Conservation (phyloP, 2,113 vertebrate species). For the Oplegnathus fasciatus region DNA sequence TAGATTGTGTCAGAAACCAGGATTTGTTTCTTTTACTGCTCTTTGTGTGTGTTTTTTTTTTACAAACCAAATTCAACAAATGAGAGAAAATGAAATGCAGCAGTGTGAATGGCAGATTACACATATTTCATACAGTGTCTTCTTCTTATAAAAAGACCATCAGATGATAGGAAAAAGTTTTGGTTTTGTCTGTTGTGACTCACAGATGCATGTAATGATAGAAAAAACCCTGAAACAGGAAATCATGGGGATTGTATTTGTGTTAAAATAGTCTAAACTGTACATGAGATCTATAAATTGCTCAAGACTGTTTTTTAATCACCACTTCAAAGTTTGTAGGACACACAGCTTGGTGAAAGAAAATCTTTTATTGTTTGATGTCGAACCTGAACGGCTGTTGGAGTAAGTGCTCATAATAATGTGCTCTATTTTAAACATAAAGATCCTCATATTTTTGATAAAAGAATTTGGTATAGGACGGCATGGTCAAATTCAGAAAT, state of each 20-base stretch:
- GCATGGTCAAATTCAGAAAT: conserved; percentile 72
- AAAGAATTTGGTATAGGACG: conserved; percentile 74
- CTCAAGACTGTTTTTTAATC: conserved; percentile 17
- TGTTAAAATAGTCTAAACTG: conserved; percentile 47
- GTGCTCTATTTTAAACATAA: conserved; percentile 56
- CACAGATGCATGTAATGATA: conserved; percentile 35
- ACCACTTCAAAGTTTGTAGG: neutral
- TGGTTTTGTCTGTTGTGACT: conserved; percentile 50
- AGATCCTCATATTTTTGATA: conserved; percentile 39
- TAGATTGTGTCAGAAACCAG: conserved; percentile 40
- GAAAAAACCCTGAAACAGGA: conserved; percentile 47
- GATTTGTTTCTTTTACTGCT: conserved; percentile 22
- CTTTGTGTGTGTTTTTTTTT: conserved; percentile 8
- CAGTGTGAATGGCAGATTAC: conserved; percentile 33
- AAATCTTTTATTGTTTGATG: conserved; percentile 31
- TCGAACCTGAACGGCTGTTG: conserved; percentile 48
- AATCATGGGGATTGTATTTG: neutral
- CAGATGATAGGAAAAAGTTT: conserved; percentile 54
- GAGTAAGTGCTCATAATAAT: conserved; percentile 69
- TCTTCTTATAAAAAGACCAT: conserved; percentile 49
- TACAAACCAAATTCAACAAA: conserved; percentile 40
- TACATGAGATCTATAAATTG: conserved; percentile 58
- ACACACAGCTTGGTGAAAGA: neutral
- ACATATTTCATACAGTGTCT: conserved; percentile 35
- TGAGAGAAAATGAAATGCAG: conserved; percentile 23